Evolutionary conservation across 2,888 invertebrate genomes (phyloP), one percentile per base, ranked within the genome.

Genomic region (Lamellibrachia satsuma): DNA sequence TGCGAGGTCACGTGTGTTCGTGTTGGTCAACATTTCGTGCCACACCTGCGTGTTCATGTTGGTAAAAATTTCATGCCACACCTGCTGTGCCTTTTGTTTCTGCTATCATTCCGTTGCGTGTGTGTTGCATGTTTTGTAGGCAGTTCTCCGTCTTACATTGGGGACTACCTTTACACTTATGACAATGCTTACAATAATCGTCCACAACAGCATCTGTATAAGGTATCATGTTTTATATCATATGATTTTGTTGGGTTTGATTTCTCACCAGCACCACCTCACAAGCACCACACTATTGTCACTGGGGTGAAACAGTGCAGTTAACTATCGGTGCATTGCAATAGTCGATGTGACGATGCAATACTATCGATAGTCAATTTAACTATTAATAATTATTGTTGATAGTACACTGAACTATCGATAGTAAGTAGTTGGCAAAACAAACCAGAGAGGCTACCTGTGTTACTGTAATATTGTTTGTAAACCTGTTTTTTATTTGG

Each of bases 111-210:
- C 6, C 75, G 75, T 75, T 22, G 75, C 22, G 75, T 75, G 75
- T 75, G 75, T 75, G 75, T 75, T 75, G 75, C 75, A 75, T 75
- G 75, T 75, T 75, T 60, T 75, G 75, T 75, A 75, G 75, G 75
- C 75, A 75, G 75, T n/a, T 75, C 75, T 22, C 75, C 75, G 22
- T 75, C 75, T 22, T 22, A 75, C 75, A 75, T 22, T 75, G 75
- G 22, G 22, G 22, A 75, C 75, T 75, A 75, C 75, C 75, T 75
- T 75, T 75, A 11, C 75, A 75, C 75, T 75, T 75, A 75, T 75
- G 75, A 75, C 75, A 75, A 75, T 75, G 75, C 22, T 75, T 75
- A 75, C 75, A 75, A 75, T 75, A 22, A 75, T 15, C 75, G 75
- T 22, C 75, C 75, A 22, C 75, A 75, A n/a, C 75, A 75, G 22